Evolutionary conservation across 2,797 vertebrate species (phyloP), one percentile per base, ranked within the genome.

Genomic region (Fratercula arctica): DNA sequence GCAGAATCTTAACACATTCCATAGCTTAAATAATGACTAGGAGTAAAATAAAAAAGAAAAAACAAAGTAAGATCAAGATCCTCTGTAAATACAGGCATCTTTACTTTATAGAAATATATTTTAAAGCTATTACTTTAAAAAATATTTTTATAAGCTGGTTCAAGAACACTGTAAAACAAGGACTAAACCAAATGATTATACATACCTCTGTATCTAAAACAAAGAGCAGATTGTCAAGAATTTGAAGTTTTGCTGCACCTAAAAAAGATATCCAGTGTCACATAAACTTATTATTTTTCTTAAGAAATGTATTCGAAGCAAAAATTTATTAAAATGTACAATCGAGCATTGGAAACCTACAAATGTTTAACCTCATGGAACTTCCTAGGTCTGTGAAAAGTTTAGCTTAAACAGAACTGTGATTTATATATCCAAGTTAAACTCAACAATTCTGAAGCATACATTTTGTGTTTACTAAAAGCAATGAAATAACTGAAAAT

Each of bases 221-320:
- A 96, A 99, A 99, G 73, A 99, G 97, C 29, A 98, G 97, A 89
- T 98, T 99, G 87, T 98, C 99, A 95, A 99, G 97, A 85, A 99
- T 97, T 80, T 99, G 98, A 97, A 99, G 98, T 95, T 99, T 99
- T 94, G 95, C 98, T 93, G 98, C 99, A 95, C 98, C 99, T 99
- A 96, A 39, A 86, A 97, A 72, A 97, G 24, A 70, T 11, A 26
- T 13, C 16, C 81, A 54, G 9, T 59, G 15, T 13, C 35, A 50
- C 3, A 28, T 17, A 48, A 35, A 75, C 28, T 11, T 13, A 46
- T 48, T 82, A 2, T 74, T 83, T 92, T 85, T 72, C 29, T 39
- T 50, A 6, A 77, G 29, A 21, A 72, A 45, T 6, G 3, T n/a
- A 57, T 60, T 48, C 56, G 67, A 94, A 77, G 11, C 6, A 91